Conservation (phyloP, 2,113 vertebrate genomes). For the Monopterus albus region DNA sequence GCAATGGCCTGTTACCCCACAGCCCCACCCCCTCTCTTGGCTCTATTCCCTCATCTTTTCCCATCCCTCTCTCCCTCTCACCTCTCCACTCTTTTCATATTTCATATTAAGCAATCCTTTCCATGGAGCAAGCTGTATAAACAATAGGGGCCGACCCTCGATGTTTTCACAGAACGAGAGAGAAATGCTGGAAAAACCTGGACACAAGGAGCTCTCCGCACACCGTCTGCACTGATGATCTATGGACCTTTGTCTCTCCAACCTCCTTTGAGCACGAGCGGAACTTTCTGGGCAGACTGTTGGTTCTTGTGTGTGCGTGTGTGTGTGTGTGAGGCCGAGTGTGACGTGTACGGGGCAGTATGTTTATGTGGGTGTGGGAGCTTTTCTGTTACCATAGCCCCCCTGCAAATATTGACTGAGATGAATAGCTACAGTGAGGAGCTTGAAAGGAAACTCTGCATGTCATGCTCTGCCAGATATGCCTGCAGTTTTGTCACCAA, state of each 20-base stretch:
- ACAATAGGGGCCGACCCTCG: conserved; percentile 72
- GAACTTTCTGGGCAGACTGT: conserved; percentile 60
- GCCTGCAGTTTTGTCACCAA: conserved; percentile 43
- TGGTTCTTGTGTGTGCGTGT: conserved; percentile 34
- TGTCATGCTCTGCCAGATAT: conserved; percentile 41
- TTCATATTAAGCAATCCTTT: conserved; percentile 85
- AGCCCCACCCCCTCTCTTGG: conserved; percentile 55
- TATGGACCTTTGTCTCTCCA: conserved; percentile 68
- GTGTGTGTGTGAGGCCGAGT: conserved; percentile 35
- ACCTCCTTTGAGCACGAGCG: conserved; percentile 66
- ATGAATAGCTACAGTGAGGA: conserved; percentile 64
- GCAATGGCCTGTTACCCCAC: conserved; percentile 14
- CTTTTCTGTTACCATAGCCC: conserved; percentile 72
- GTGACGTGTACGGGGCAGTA: conserved; percentile 31
- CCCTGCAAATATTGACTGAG: conserved; percentile 76
- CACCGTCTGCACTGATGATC: conserved; percentile 59
- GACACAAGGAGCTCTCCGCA: conserved; percentile 58
- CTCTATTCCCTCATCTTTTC: conserved; percentile 52
- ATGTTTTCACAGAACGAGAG: conserved; percentile 69
- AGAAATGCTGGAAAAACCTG: conserved; percentile 64
- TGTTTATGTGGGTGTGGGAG: conserved; percentile 60
- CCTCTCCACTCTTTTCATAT: conserved; percentile 78
- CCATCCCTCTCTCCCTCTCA: conserved; percentile 57
- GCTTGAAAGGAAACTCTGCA: conserved; percentile 54
- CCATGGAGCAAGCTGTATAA: conserved; percentile 83